Evolutionary conservation across 2,113 vertebrate genomes (phyloP), one percentile per base, ranked within the genome.

Genomic region (Drymodes brunneopygia): DNA sequence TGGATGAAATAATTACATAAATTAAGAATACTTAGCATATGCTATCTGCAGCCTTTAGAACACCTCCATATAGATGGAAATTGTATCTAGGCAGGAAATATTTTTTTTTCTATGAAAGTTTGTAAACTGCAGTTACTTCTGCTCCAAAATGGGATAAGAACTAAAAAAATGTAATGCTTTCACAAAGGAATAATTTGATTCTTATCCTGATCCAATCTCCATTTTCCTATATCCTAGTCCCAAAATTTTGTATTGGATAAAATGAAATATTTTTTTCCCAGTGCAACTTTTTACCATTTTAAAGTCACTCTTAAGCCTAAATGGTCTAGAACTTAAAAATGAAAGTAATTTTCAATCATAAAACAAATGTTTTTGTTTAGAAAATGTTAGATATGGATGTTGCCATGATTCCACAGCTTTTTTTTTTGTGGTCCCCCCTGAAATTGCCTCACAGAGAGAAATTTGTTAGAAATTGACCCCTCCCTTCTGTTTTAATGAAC

Each of bases 301-400:
- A 64, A 83, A 80, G 45, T 70, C 67, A 42, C 44, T 92, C 94
- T 80, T 87, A 82, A 92, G 29, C 65, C 77, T 64, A 86, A 92
- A 84, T 86, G 31, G 57, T 78, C 64, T 88, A 78, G 61, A 92
- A 93, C 65, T 88, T 93, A 67, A 83, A 93, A 90, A 92, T 51
- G 8, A 70, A 81, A 93, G 51, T 78, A 5, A 60, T 93, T 95
- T 93, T 86, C 79, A 60, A 67, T 88, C 77, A 86, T 95, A 94
- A 92, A 96, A 40, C 64, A 88, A 94, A 93, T 88, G 42, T 10
- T 91, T 95, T 86, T 80, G 69, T 88, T 95, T 92, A 57, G 66
- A 78, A 90, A 93, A 92, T 61, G 27, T 72, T 75, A 90, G 56
- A 92, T 25, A 28, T 78, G 67, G 50, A 78, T 81, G 61, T 81